Conservation (phyloP, 2,888 invertebrate genomes). For the Yponomeuta sedellus region DNA sequence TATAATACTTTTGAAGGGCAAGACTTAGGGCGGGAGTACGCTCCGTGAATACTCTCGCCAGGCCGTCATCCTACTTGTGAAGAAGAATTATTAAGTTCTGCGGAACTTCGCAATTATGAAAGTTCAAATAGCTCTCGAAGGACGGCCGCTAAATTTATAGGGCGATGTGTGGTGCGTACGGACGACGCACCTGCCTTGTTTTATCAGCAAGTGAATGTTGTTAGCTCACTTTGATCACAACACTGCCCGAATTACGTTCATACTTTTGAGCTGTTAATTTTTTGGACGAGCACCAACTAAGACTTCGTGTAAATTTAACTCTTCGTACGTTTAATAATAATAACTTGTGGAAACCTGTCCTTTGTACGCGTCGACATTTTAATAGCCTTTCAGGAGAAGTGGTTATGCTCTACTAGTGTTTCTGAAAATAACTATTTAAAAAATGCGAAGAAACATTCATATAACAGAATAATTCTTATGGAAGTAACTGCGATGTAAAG, state of each 20-base stretch:
- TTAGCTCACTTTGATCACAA: constrained; percentile 6
- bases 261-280: background rate
- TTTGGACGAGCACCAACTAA: background rate
- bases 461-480: no score
- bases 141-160: constrained; percentile 75
- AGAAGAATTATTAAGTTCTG: constrained; percentile 77
- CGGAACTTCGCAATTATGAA: constrained; percentile 76
- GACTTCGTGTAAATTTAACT: background rate
- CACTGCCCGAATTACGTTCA: background rate
- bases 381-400: no score
- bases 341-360: background rate
- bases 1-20: constrained; percentile 56
- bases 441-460: no score
- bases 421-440: constrained; percentile 33
- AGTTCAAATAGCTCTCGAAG: constrained; percentile 74
- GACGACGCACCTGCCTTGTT: constrained; percentile 29
- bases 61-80: constrained; percentile 72
- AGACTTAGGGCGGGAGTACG: constrained; percentile 56
- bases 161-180: constrained; percentile 53
- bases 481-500: no score
- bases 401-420: constrained; percentile 33
- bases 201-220: constrained; percentile 12
- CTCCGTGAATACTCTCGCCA: constrained; percentile 70
- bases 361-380: background rate
- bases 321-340: background rate